phyloP scores from a whole-genome alignment of 2,888 invertebrate genomes.

The Tetragonisca angustula region DNA sequence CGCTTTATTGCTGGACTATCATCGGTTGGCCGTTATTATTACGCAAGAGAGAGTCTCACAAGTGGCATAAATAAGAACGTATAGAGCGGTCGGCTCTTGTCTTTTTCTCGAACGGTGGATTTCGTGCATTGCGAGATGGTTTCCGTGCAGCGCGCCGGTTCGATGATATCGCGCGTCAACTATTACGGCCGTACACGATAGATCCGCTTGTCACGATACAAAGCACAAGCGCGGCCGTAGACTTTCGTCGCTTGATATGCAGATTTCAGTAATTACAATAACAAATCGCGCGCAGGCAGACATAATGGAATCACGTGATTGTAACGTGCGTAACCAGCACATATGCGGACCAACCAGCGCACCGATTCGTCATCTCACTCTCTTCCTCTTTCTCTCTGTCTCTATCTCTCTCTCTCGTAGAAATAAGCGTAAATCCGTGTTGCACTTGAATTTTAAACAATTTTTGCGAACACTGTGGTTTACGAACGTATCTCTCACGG shows the following conservation, averaged over 20 bases:
- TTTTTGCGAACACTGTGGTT: too few relatives aligned
- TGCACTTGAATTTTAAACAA: too few relatives aligned
- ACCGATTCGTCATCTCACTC: background rate
- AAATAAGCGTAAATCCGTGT: too few relatives aligned
- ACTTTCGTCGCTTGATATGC: constrained; percentile 78
- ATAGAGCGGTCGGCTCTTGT: too few relatives aligned
- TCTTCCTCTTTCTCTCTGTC: constrained; percentile 9
- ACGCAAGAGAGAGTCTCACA: background rate
- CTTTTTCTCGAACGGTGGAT: background rate
- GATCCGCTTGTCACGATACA: constrained; percentile 49
- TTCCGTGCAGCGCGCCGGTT: background rate
- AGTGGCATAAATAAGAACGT: too few relatives aligned
- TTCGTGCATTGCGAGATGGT: background rate
- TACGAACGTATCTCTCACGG: too few relatives aligned
- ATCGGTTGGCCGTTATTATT: background rate
- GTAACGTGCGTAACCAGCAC: constrained; percentile 65
- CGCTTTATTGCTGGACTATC: too few relatives aligned
- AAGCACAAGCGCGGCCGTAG: constrained; percentile 55
- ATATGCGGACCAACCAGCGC: constrained; percentile 44
- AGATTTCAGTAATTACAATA: constrained; percentile 79
- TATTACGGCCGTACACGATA: constrained; percentile 42
- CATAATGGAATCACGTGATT: constrained; percentile 78
- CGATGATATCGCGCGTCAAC: constrained; percentile 47
- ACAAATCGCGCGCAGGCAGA: constrained; percentile 73
- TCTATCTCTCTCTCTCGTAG: background rate